phyloP scores from a whole-genome alignment of 2,113 vertebrate genomes.

The Pungitius pungitius region DNA sequence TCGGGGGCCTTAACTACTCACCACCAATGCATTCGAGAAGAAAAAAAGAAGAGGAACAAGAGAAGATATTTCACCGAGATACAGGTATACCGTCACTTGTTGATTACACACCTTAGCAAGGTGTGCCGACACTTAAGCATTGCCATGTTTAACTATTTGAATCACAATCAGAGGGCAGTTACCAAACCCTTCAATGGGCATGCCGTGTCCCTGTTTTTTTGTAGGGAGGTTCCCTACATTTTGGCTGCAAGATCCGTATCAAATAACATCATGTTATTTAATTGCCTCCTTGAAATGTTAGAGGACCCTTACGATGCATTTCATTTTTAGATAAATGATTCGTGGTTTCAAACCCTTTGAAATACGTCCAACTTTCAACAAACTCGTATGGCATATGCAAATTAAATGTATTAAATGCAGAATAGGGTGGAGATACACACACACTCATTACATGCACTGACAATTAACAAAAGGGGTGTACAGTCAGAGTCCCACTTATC shows the following conservation, averaged over 20 bases:
- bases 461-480: constrained; percentile 1
- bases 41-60: not conserved
- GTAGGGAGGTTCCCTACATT: constrained; percentile 15
- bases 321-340: not conserved
- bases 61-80: not conserved
- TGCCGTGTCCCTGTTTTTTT: not conserved
- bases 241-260: constrained; percentile 2
- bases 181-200: not conserved
- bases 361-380: not conserved
- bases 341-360: not conserved
- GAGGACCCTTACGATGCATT: not conserved
- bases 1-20: not conserved
- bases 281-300: constrained; percentile 18
- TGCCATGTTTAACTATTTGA: not conserved
- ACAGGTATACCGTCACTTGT: not conserved
- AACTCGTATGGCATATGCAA: not conserved
- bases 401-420: constrained; percentile 5
- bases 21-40: not conserved
- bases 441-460: constrained; percentile 17
- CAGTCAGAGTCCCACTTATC: not conserved
- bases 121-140: not conserved
- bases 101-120: not conserved
- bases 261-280: constrained; percentile 32
- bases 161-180: not conserved
- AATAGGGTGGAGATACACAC: not conserved